Percentiles rank a stretch among this genome's conserved stretches.
Conservation (phyloP, 2,797 vertebrate species). For the Cyclura pinguis region DNA sequence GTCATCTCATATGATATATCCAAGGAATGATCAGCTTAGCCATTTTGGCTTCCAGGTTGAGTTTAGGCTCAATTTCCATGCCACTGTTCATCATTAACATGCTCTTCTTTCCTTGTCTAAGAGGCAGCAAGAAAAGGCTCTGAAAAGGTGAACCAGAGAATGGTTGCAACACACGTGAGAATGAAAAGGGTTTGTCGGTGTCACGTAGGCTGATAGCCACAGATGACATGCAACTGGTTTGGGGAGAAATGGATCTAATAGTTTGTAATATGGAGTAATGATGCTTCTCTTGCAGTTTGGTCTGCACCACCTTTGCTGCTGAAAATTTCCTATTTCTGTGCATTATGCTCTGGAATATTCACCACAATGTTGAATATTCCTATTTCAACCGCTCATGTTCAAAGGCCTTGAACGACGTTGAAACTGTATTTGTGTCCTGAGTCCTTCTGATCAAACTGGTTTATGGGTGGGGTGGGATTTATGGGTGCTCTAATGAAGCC, state of each 20-base stretch:
- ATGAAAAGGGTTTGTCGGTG: no score
- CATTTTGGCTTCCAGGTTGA: no score
- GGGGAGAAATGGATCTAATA: not conserved
- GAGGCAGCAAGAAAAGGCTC: not conserved
- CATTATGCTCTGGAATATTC: not conserved
- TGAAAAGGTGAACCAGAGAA: not conserved
- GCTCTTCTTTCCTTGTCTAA: not conserved
- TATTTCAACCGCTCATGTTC: not conserved
- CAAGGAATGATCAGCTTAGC: no score
- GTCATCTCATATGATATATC: no score
- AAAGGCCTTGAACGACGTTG: not conserved
- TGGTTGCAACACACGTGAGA: not conserved
- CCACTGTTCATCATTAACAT: no score
- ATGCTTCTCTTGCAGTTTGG: not conserved
- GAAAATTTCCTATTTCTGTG: not conserved
- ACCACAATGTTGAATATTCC: not conserved
- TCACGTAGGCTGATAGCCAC: no score
- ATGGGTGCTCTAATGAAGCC: not conserved
- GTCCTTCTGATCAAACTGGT: slow-evolving; percentile 5
- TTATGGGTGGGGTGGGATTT: not conserved
- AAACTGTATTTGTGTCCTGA: not conserved
- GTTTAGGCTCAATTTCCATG: no score
- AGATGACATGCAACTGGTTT: not conserved
- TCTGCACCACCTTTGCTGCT: not conserved
- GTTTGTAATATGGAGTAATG: not conserved